Evolutionary conservation across 1,140 invertebrate genomes (phyloP).

Genomic region (Temnothorax longispinosus): DNA sequence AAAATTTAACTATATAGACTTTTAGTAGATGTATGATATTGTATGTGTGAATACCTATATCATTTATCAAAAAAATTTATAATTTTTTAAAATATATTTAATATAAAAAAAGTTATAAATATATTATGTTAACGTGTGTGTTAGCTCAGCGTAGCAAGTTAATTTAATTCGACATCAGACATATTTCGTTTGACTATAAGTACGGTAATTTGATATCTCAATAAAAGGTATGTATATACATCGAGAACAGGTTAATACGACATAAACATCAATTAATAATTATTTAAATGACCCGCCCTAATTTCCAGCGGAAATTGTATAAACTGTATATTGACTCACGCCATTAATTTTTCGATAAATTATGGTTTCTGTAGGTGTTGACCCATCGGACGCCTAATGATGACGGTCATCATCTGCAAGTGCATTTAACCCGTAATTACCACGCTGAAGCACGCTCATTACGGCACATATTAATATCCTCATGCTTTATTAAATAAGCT

Average conservation of each 20-base stretch:
- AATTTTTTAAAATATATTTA: not conserved
- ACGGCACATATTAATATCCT: not conserved
- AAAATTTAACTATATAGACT: not conserved
- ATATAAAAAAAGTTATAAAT: not conserved
- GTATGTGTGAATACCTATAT: not conserved
- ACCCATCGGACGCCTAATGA: constrained; percentile 2
- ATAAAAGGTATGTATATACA: not conserved
- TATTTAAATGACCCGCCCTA: not conserved
- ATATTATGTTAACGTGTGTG: not conserved
- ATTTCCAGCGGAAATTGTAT: not conserved
- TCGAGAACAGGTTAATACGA: not conserved
- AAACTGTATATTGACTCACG: not conserved
- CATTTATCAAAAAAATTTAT: not conserved
- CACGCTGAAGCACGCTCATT: constrained; percentile 5
- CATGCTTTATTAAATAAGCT: constrained; percentile 36
- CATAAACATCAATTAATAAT: constrained; percentile 13
- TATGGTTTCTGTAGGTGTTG: not conserved
- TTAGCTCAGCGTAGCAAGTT: not conserved
- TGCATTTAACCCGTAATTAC: constrained; percentile 35
- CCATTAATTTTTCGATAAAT: constrained; percentile 34
- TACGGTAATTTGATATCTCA: constrained; percentile 17
- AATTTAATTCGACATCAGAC: constrained; percentile 9
- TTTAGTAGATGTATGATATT: not conserved
- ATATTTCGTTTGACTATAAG: not conserved
- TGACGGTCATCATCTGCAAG: constrained; percentile 25